Conservation (phyloP, 2,888 invertebrate species). For the Drosophila nigritarsus region DNA sequence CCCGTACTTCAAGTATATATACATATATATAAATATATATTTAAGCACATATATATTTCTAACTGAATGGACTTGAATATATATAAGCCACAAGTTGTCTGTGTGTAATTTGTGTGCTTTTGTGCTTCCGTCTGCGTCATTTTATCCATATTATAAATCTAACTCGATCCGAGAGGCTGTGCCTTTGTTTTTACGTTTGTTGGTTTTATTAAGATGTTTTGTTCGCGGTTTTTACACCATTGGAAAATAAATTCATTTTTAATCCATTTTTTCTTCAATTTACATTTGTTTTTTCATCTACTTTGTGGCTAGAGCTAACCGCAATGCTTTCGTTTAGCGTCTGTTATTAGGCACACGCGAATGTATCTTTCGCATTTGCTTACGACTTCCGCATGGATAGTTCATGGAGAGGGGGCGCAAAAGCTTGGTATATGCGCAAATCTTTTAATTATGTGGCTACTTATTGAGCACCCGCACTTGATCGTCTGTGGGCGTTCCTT, state of each 20-base stretch:
- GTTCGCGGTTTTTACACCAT: slow-evolving; percentile 39
- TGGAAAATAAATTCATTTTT: slow-evolving; percentile 64
- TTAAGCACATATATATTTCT: slow-evolving; percentile 21
- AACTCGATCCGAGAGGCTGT: slow-evolving; percentile 27
- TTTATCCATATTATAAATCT: slow-evolving; percentile 50
- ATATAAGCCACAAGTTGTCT: slow-evolving; percentile 52
- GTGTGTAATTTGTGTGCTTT: slow-evolving; percentile 36
- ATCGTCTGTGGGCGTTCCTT: slow-evolving; percentile 26
- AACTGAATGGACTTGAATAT: slow-evolving; percentile 18
- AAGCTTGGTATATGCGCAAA: slow-evolving; percentile 64
- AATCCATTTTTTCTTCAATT: slow-evolving; percentile 46
- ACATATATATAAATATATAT: slow-evolving; percentile 20
- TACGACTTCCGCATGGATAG: slow-evolving; percentile 57
- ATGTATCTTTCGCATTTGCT: slow-evolving; percentile 44
- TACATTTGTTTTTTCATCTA: slow-evolving; percentile 8
- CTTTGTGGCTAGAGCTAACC: slow-evolving; percentile 38
- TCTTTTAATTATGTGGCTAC: slow-evolving; percentile 59
- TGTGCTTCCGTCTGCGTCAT: slow-evolving; percentile 63
- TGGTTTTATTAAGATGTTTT: slow-evolving; percentile 42
- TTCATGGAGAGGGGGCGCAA: neutral
- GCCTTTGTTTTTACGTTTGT: slow-evolving; percentile 17
- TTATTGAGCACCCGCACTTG: slow-evolving; percentile 62
- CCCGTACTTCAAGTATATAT: slow-evolving; percentile 46
- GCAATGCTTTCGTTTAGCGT: slow-evolving; percentile 64
- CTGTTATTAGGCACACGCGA: slow-evolving; percentile 67